Conservation (phyloP, 37 sponge, comb jelly and placozoan genomes). For the Chondrilla cf. caribensis region DNA sequence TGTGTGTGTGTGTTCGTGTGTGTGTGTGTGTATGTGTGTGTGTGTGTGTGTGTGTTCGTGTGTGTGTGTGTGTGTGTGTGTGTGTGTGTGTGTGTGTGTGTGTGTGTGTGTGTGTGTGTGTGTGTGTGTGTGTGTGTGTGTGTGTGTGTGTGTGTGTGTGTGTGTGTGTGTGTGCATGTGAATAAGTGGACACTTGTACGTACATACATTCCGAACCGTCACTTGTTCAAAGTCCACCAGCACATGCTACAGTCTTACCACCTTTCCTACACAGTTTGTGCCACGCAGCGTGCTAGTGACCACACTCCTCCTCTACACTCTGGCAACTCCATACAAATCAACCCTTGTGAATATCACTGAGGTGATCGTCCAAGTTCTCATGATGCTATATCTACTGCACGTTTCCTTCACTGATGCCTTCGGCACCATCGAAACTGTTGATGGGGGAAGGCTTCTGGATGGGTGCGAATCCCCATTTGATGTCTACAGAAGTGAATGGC, state of each 20-base stretch:
- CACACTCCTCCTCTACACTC: slow-evolving; percentile 17
- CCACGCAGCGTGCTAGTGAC: neutral
- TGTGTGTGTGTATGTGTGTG: too few species aligned
- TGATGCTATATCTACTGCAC: neutral
- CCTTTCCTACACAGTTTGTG: neutral
- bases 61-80: too few species aligned
- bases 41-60: too few species aligned
- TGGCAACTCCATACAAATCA: slow-evolving; percentile 36
- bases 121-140: too few species aligned
- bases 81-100: too few species aligned
- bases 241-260: too few species aligned
- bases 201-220: too few species aligned
- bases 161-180: too few species aligned
- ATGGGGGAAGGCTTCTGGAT: neutral
- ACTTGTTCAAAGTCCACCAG: too few species aligned
- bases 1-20: neutral
- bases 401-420: neutral
- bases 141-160: too few species aligned
- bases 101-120: too few species aligned
- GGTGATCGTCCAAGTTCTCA: slow-evolving; percentile 15
- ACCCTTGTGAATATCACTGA: slow-evolving; percentile 33
- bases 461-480: neutral
- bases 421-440: neutral
- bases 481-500: neutral
- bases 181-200: too few species aligned